Base-by-base conservation (phyloP, 2,113 vertebrate genomes). In the Petrocephalus zakoni region DNA sequence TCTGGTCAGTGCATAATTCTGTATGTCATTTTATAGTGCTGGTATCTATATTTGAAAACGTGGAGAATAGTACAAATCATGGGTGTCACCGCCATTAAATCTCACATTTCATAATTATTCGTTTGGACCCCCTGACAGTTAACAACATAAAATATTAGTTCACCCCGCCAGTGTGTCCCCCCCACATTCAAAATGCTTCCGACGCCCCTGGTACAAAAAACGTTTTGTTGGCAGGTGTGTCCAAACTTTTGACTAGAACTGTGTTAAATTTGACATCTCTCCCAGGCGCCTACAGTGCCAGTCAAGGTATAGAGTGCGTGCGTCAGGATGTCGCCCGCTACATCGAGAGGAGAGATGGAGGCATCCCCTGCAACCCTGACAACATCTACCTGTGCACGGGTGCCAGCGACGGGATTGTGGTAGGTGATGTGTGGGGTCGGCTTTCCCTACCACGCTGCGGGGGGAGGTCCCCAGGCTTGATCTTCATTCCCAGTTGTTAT, bases 311-410 rank as follows among this genome's bases (percentile, higher is more conserved):
- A 22, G 94, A 94, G 72, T 34, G 93, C 19, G 91, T 97, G 64
- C 93, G 96, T 0, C 93, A 94, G 21, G 94, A 96, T 0, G 95
- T 96, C 29, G 94, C 96, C 0, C 88, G 78, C 2, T 96, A 94
- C 92, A 94, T 97, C 0, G 90, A 95, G 92, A 90, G 51, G 22
- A 92, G 96, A 2, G 96, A 97, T 0, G 95, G 94, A 34, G 96
- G 96, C 2, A 92, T 96, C n/a, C 88, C 93, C 0, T 88, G 93
- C 0, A 88, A 92, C 72, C 94, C 95, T 0, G 91, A 89, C 21
- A 93, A 96, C 91, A 93, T 97, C 90, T 97, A 94, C 91, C 93
- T 97, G 21, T 94, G 94, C 22, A 92, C 95, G 0, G 96, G 96
- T 2, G 96, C 96, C 93, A 97, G 95, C 8, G 94, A 94, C 1